Base-by-base conservation (phyloP, 2,113 vertebrate genomes). In the Galbula dea region DNA sequence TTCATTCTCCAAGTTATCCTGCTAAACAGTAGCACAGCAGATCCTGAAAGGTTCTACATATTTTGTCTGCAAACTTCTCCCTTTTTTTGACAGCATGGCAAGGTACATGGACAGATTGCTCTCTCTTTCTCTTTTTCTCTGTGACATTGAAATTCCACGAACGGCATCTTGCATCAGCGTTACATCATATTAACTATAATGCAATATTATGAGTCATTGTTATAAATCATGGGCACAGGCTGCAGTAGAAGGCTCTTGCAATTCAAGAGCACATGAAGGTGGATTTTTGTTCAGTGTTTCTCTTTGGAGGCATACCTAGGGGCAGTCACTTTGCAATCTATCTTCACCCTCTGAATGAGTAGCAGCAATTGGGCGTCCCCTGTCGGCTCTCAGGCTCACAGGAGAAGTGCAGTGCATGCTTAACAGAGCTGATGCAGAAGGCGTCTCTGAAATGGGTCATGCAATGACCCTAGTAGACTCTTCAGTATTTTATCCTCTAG, bases 161-260 rank as follows among this genome's bases (percentile, higher is more conserved):
- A 96, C 95, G 94, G 92, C 90, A 95, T 96, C 96, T 96, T 97
- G 96, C 96, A 97, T 97, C 96, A 97, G 96, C 77, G 81, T 97
- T 97, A 96, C 96, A 95, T 96, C 97, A 97, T 95, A 91, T 96
- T 96, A 96, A 95, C 82, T 83, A 96, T 94, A 97, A 96, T 85
- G 73, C 93, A 93, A 96, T 92, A 68, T 95, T 97, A 96, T 97
- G 96, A 97, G 96, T 97, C 97, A 97, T 87, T 96, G 90, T 94
- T 96, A 97, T 97, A 96, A 97, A 97, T 97, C 95, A 97, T 2
- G 58, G 90, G 71, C 93, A 91, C 62, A 55, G 85, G 54, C 95
- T 91, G 86, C 95, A 94, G 96, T 95, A 95, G 96, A 80, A 94
- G 76, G 90, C 79, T 96, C 90, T 93, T 82, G 91, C 86, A 93